Conservation (phyloP, 1,140 invertebrate species). For the Lasioglossum albipes region DNA sequence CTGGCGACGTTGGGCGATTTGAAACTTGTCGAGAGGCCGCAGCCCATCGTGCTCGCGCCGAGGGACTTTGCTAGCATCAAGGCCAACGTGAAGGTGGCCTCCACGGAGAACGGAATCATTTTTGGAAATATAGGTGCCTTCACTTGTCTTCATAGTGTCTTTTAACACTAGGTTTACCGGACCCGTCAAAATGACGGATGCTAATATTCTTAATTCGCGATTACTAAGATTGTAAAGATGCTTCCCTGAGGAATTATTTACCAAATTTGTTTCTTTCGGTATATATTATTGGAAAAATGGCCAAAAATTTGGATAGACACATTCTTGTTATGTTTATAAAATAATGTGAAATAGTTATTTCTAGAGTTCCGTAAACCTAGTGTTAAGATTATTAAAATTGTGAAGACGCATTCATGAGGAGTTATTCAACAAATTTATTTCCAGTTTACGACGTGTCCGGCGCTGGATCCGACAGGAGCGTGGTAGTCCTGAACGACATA, state of each 20-base stretch:
- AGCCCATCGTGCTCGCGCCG: conserved; percentile 96
- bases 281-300: no score
- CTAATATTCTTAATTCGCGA: not conserved
- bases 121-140: conserved; percentile 97
- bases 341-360: no score
- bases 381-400: no score
- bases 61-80: conserved; percentile 99
- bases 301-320: no score
- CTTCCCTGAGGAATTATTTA: no score
- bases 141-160: no score
- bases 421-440: conserved; percentile 26
- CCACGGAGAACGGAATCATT: conserved; percentile 99
- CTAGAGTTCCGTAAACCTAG: no score
- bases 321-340: no score
- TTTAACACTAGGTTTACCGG: not conserved
- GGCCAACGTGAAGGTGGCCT: conserved; percentile 96
- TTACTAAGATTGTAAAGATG: no score
- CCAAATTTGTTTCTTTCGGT: no score
- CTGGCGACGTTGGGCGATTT: conserved; percentile 98
- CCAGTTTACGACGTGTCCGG: conserved; percentile 96
- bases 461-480: conserved; percentile 95
- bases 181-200: no score
- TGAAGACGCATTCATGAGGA: no score
- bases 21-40: conserved; percentile 98
- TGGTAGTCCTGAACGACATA: conserved; percentile 99